Evolutionary conservation across 2,888 invertebrate species (phyloP).

Genomic region (Ophraella communa): DNA sequence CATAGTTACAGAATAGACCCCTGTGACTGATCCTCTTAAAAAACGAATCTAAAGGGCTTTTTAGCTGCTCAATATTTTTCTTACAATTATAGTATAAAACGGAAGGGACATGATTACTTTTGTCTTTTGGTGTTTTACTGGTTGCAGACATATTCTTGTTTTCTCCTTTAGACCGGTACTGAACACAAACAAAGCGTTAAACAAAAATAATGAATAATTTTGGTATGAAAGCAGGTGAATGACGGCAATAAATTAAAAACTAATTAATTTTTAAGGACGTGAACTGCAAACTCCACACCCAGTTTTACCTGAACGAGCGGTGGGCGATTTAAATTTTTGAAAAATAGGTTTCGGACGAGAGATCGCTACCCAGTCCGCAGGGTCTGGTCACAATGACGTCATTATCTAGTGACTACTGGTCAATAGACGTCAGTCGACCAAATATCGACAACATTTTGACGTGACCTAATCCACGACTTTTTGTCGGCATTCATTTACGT

Average conservation of each 20-base stretch:
- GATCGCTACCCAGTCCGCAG: constrained; percentile 12
- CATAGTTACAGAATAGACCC: no score
- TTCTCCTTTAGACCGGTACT: constrained; percentile 7
- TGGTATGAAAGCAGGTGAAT: constrained; percentile 42
- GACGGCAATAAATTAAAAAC: constrained; percentile 47
- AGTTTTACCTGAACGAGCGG: constrained; percentile 38
- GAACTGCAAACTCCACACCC: constrained; percentile 37
- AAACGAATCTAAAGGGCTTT: no score
- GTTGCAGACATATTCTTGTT: no score
- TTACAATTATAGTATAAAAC: no score
- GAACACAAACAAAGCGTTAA: constrained; percentile 19
- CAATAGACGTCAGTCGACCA: constrained; percentile 10
- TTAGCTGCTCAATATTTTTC: no score
- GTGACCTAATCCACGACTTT: background rate
- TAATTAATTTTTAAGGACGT: constrained; percentile 45
- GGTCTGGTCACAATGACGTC: constrained; percentile 4
- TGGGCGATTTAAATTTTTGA: constrained; percentile 35
- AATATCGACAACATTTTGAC: background rate
- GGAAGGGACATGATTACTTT: no score
- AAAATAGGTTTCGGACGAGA: constrained; percentile 25
- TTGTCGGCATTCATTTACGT: background rate
- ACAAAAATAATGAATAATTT: constrained; percentile 37
- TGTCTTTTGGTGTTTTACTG: no score
- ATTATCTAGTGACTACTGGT: constrained; percentile 11
- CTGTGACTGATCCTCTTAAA: no score